phyloP scores from a whole-genome alignment of 2,113 vertebrate genomes.

The Paradoxurus hermaphroditus region DNA sequence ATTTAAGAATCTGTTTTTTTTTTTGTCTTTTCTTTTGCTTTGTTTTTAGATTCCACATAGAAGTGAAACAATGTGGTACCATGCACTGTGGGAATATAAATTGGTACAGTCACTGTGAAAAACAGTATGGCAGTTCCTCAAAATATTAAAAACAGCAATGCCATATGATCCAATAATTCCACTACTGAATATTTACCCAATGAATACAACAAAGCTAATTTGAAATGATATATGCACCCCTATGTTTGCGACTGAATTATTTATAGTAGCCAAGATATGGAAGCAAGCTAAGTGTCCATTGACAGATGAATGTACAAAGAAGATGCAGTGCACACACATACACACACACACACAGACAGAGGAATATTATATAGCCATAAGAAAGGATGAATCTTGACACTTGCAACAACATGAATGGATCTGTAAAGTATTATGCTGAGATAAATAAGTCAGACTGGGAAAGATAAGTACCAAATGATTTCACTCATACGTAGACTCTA shows the following conservation, averaged over 20 bases:
- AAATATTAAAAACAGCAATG: neutral
- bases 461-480: neutral
- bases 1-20: neutral
- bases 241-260: neutral
- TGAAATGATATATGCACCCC: neutral
- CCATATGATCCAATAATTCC: neutral
- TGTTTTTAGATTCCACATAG: neutral
- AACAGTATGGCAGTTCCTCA: neutral
- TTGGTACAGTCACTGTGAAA: neutral
- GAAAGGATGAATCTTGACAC: neutral
- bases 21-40: neutral
- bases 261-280: neutral
- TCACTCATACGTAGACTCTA: neutral
- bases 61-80: neutral
- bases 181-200: neutral
- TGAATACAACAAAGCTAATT: neutral
- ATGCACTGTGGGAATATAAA: neutral
- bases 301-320: neutral
- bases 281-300: neutral
- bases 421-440: neutral
- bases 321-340: neutral
- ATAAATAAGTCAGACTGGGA: neutral
- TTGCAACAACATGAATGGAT: neutral
- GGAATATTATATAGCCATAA: neutral
- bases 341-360: neutral